Evolutionary conservation across 2,888 invertebrate species (phyloP).

Genomic region (Desoria tigrina): DNA sequence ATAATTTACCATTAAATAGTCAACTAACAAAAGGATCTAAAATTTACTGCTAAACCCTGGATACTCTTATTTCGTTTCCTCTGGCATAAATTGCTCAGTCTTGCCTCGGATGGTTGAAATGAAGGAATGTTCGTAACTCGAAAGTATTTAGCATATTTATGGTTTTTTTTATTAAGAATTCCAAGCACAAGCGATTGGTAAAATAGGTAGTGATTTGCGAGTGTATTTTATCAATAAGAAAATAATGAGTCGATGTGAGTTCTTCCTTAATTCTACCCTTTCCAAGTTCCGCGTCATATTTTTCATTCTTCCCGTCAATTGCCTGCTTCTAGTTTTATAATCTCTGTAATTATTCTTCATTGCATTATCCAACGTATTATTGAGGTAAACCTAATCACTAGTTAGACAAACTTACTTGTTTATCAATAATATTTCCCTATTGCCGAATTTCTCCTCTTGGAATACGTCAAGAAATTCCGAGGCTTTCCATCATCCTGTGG

Average conservation of each 20-base stretch:
- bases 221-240: constrained; percentile 4
- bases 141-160: not conserved
- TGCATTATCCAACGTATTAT: constrained; percentile 9
- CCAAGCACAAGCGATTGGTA: constrained; percentile 9
- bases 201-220: constrained; percentile 4
- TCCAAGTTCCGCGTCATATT: constrained; percentile 8
- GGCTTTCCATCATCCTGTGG: too few relatives aligned
- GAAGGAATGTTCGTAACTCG: too few relatives aligned
- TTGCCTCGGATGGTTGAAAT: too few relatives aligned
- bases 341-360: constrained; percentile 5
- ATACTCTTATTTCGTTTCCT: too few relatives aligned
- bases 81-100: too few relatives aligned
- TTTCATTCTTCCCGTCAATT: constrained; percentile 10
- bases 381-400: constrained; percentile 10
- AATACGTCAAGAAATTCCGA: too few relatives aligned
- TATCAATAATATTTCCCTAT: constrained; percentile 1
- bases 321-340: constrained; percentile 5
- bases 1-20: too few relatives aligned
- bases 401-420: not conserved
- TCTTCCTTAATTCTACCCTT: constrained; percentile 5
- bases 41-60: too few relatives aligned
- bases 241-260: constrained; percentile 10
- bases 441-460: too few relatives aligned
- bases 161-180: not conserved
- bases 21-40: too few relatives aligned